phyloP scores from a whole-genome alignment of 2,113 vertebrate species.

The Falcunculus frontatus region DNA sequence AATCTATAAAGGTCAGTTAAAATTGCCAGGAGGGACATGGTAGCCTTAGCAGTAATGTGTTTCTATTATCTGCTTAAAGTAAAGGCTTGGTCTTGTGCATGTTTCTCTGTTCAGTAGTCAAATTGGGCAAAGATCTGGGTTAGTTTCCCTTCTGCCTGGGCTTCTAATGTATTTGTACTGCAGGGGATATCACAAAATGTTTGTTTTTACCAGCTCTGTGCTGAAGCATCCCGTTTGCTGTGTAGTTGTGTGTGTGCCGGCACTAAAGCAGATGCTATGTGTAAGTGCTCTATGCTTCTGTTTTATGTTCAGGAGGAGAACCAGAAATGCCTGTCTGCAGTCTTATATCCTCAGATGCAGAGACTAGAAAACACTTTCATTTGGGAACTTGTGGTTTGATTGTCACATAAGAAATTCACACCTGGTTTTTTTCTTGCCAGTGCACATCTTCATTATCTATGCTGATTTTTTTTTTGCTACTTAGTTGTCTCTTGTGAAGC shows the following conservation, averaged over 20 bases:
- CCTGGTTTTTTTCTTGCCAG: background rate
- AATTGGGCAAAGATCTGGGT: background rate
- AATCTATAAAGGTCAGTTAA: background rate
- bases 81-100: background rate
- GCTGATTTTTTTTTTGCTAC: background rate
- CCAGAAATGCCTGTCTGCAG: background rate
- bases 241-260: background rate
- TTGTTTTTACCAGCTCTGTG: background rate
- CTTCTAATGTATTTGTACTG: background rate
- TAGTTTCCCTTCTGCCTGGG: background rate
- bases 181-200: background rate
- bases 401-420: background rate
- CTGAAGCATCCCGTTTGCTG: background rate
- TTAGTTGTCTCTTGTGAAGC: background rate
- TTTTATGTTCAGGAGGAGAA: background rate
- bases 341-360: background rate
- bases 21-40: background rate
- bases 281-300: background rate
- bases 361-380: background rate
- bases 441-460: background rate
- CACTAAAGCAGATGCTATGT: background rate
- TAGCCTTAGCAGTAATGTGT: background rate
- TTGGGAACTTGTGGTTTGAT: background rate
- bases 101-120: background rate
- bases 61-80: background rate